These are phyloP conservation scores for Lithophane ornitopus DNA, from an alignment of 2,888 invertebrate species.

Conservation along the genomic window DNA sequence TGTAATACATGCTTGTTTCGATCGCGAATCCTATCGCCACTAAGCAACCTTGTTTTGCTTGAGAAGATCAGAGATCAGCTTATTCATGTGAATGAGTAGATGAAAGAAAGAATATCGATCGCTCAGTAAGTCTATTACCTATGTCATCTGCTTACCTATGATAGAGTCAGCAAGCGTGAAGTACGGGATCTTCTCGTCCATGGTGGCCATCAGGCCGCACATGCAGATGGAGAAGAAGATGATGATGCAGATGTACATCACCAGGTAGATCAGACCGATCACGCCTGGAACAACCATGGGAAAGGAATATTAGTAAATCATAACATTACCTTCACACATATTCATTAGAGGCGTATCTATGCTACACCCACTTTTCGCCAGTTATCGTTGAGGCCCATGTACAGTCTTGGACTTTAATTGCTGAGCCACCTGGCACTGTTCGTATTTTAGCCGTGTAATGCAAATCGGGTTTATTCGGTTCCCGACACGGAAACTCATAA, in stretches of 20 bases:
- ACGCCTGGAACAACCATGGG: conserved; percentile 92
- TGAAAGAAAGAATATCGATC: not conserved
- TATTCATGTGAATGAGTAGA: not conserved
- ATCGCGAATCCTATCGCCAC: no score
- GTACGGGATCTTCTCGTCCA: conserved; percentile 94
- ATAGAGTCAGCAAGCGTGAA: conserved; percentile 95
- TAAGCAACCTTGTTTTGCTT: no score
- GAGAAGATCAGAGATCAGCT: not conserved
- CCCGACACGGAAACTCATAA: no score
- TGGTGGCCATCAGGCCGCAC: conserved; percentile 94
- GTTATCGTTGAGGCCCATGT: not conserved
- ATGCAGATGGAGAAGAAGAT: conserved; percentile 97
- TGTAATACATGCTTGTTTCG: no score
- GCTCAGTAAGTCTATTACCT: not conserved
- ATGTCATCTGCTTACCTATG: conserved; percentile 90
- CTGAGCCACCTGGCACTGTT: no score
- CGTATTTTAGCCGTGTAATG: no score
- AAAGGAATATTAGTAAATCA: not conserved
- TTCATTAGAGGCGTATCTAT: not conserved
- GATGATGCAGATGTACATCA: conserved; percentile 96
- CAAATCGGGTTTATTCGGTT: no score
- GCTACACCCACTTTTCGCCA: not conserved
- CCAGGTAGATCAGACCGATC: conserved; percentile 95
- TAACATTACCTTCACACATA: not conserved
- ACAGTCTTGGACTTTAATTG: no score